Evolutionary conservation across 2,888 invertebrate genomes (phyloP).

Genomic region (Tachina fera): DNA sequence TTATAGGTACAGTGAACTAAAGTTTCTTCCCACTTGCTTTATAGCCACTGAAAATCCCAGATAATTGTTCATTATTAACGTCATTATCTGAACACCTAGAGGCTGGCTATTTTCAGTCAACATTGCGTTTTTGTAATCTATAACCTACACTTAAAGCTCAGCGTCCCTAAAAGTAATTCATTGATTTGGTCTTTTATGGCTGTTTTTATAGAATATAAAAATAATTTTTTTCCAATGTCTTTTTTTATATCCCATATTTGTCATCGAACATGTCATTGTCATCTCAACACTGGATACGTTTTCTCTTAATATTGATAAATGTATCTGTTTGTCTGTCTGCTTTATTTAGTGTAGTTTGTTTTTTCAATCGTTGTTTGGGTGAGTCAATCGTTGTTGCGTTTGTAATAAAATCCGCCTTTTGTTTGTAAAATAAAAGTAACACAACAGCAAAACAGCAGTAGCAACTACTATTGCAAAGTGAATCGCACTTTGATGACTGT

Average conservation of each 20-base stretch:
- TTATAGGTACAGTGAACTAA: no score
- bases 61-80: no score
- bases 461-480: conserved; percentile 8
- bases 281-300: conserved; percentile 25
- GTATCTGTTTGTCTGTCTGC: conserved; percentile 29
- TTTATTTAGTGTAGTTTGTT: neutral
- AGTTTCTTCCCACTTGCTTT: no score
- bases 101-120: no score
- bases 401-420: conserved; percentile 55
- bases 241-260: conserved; percentile 39
- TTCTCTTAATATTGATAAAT: conserved; percentile 61
- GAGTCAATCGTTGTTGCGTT: conserved; percentile 23
- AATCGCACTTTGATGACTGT: conserved; percentile 62
- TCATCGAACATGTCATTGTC: conserved; percentile 20
- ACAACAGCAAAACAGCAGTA: conserved; percentile 32
- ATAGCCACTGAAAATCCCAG: no score
- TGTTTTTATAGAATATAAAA: neutral
- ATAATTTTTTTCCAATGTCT: neutral
- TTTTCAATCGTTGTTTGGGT: neutral
- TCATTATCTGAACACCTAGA: no score
- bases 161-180: no score
- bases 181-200: neutral
- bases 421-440: conserved; percentile 49
- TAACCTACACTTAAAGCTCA: no score
- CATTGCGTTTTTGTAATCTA: no score